Percentiles rank a stretch among this genome's conserved stretches.
Evolutionary conservation across 2,113 vertebrate genomes (phyloP).

Genomic region (Anarrhichthys ocellatus): DNA sequence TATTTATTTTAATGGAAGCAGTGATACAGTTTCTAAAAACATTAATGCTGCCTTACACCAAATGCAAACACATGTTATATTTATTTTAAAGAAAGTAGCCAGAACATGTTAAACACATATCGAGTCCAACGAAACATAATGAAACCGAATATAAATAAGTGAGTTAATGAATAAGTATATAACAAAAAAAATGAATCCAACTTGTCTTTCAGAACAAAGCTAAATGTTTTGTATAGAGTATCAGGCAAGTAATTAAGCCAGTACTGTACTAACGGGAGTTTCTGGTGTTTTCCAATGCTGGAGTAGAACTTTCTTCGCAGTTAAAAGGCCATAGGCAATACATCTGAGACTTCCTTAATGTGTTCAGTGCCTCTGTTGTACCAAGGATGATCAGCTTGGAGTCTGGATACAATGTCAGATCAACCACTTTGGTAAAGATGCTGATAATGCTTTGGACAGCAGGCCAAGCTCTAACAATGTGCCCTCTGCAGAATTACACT

Average conservation of each 20-base stretch:
- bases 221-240: background rate
- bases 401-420: background rate
- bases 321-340: background rate
- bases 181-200: background rate
- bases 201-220: background rate
- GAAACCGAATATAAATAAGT: background rate
- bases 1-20: no score
- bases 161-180: background rate
- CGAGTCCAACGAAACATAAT: background rate
- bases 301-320: background rate
- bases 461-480: background rate
- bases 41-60: no score
- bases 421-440: background rate
- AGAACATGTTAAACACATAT: background rate
- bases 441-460: background rate
- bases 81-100: background rate
- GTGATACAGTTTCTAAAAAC: no score
- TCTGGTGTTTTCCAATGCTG: background rate
- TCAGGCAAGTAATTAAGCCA: background rate
- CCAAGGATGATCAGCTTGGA: background rate
- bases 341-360: background rate
- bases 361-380: background rate
- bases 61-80: no score
- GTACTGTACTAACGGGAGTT: background rate
- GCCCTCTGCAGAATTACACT: background rate